A percentile compares a stretch with the other conserved stretches of the same genome.
Evolutionary conservation across 2,888 invertebrate species (phyloP).

Genomic region (Himalopsyche japonica): DNA sequence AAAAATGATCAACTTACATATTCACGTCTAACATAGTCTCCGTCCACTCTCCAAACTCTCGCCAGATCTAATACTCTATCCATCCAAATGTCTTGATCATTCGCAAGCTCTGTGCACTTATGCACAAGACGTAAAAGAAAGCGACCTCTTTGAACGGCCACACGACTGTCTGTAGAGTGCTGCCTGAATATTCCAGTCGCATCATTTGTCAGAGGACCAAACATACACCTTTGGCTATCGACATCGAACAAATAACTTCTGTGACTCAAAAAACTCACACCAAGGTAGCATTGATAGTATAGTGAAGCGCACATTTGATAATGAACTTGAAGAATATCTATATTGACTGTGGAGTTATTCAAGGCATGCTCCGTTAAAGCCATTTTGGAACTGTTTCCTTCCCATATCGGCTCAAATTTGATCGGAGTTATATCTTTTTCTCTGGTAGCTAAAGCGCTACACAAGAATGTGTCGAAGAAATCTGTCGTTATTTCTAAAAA

Average conservation of each 20-base stretch:
- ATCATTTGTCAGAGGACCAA: slow-evolving; percentile 49
- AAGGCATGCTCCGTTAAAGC: slow-evolving; percentile 79
- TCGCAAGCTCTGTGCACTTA: slow-evolving; percentile 51
- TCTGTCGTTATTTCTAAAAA: slow-evolving; percentile 55
- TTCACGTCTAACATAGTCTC: slow-evolving; percentile 73
- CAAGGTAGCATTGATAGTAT: slow-evolving; percentile 78
- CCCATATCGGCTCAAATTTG: slow-evolving; percentile 69
- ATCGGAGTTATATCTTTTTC: slow-evolving; percentile 50
- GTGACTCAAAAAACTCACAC: slow-evolving; percentile 73
- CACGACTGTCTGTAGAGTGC: slow-evolving; percentile 31
- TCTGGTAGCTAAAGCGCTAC: slow-evolving; percentile 50
- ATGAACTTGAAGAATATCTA: slow-evolving; percentile 77
- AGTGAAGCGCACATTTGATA: slow-evolving; percentile 77
- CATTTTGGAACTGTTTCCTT: slow-evolving; percentile 60
- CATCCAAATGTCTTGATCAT: slow-evolving; percentile 66
- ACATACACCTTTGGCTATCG: slow-evolving; percentile 63
- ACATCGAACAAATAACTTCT: slow-evolving; percentile 78
- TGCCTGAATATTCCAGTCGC: slow-evolving; percentile 1
- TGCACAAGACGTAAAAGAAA: slow-evolving; percentile 49
- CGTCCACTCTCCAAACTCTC: slow-evolving; percentile 75
- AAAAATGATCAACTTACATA: slow-evolving; percentile 75
- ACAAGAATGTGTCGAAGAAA: slow-evolving; percentile 56
- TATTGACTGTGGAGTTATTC: slow-evolving; percentile 74
- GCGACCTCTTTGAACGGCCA: slow-evolving; percentile 24
- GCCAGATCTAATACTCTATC: slow-evolving; percentile 71